Evolutionary conservation across 2,113 vertebrate species (phyloP), one percentile per base, ranked within the genome.

Genomic region (Brachyhypopomus gauderio): DNA sequence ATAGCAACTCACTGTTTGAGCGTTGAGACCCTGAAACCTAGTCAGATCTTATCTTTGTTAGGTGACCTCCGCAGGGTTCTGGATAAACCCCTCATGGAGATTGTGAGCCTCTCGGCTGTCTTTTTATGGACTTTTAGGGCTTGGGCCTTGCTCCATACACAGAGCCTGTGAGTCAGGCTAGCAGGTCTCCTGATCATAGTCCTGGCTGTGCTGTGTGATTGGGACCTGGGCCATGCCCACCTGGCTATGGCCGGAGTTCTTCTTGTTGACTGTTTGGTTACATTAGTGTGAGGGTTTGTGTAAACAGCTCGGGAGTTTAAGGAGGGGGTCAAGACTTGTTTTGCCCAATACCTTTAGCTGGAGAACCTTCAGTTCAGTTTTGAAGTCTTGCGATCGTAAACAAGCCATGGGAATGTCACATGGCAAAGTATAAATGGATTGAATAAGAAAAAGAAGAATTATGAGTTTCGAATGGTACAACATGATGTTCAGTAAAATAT

Each of bases 71-170:
- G 19, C 72, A 36, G 3, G 70, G 78, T 63, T 77, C 8, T 34
- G 36, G 48, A 25, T 38, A 78, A 17, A 64, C 60, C 71, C 72
- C 78, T 79, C 62, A 34, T 74, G 5, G 55, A 86, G 81, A 75
- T 58, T 72, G 83, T 73, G 75, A 69, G 59, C 52, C 55, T 14
- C 38, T 36, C 22, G 48, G 56, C 56, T 92, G 91, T 83, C 90
- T 91, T 90, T 90, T 90, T 90, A 91, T 89, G 89, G 83, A 84
- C 78, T 71, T 79, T 83, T 64, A 81, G 83, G 58, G 74, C 34
- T 7, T 45, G 70, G 60, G 25, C 56, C 71, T 81, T 52, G 25
- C 73, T 85, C 20, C 48, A 11, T 12, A 79, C 55, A 14, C 45
- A 3, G 12, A 11, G 45, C 45, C 45, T 14, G 8, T 52, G 11